Evolutionary conservation across 2,797 vertebrate genomes (phyloP).

Genomic region (Melanogrammus aeglefinus): DNA sequence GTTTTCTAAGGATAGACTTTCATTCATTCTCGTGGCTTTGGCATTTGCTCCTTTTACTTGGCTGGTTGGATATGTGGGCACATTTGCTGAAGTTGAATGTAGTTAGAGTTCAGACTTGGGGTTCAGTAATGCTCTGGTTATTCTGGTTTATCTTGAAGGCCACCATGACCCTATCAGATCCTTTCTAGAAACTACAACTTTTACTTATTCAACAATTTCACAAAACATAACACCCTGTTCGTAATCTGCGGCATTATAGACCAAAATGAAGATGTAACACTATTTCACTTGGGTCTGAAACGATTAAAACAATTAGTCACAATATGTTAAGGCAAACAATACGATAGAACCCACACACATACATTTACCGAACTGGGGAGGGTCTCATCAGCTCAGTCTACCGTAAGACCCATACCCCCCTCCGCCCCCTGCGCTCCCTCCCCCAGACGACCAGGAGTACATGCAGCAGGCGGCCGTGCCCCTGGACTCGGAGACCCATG

Average conservation of each 20-base stretch:
- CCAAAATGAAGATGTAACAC: neutral
- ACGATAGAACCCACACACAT: neutral
- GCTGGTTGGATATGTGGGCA: slow-evolving; percentile 43
- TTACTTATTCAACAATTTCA: neutral
- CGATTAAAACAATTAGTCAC: neutral
- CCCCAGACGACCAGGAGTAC: slow-evolving; percentile 77
- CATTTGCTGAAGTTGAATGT: slow-evolving; percentile 31
- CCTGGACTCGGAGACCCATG: slow-evolving; percentile 77
- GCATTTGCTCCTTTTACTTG: slow-evolving; percentile 42
- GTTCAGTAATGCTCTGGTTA: neutral
- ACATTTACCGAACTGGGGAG: neutral
- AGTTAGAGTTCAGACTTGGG: neutral
- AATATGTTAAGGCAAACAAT: neutral
- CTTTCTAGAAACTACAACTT: neutral
- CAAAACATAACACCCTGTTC: neutral
- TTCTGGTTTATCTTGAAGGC: neutral
- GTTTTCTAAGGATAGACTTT: slow-evolving; percentile 41
- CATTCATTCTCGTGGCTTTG: slow-evolving; percentile 26
- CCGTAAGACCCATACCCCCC: neutral
- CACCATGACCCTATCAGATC: neutral
- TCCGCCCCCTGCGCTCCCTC: neutral
- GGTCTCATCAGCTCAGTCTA: neutral
- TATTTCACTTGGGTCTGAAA: neutral
- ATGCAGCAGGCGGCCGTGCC: slow-evolving; percentile 83
- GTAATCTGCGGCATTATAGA: neutral